phyloP scores from a whole-genome alignment of 2,888 invertebrate genomes.

The Caradrina kadenii region DNA sequence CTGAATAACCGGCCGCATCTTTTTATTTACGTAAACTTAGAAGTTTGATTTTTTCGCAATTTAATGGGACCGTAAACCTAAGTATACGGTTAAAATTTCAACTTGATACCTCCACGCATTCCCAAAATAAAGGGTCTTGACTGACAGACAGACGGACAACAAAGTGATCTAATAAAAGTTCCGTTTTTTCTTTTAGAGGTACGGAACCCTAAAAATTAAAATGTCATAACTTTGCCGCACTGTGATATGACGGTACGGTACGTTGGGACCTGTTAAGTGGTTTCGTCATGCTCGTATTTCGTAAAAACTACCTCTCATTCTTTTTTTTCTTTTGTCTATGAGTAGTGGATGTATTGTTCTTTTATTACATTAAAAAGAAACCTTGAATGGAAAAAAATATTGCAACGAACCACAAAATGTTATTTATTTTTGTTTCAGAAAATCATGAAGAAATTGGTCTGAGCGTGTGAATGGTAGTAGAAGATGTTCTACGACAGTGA shows the following conservation, averaged over 20 bases:
- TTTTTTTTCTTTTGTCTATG: slow-evolving; percentile 1
- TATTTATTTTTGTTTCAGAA: slow-evolving; percentile 38
- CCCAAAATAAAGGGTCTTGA: too few relatives aligned
- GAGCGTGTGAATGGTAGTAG: slow-evolving; percentile 19
- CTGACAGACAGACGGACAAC: too few relatives aligned
- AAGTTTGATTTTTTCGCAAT: too few relatives aligned
- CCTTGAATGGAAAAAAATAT: background rate
- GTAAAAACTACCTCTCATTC: background rate
- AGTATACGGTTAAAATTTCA: too few relatives aligned
- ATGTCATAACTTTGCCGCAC: background rate
- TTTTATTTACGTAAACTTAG: too few relatives aligned
- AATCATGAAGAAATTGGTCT: slow-evolving; percentile 14
- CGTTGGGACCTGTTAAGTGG: background rate
- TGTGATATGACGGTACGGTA: background rate
- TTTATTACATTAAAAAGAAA: slow-evolving; percentile 1
- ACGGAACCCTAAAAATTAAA: too few relatives aligned
- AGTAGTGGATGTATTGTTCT: background rate
- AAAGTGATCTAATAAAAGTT: too few relatives aligned
- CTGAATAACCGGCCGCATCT: too few relatives aligned
- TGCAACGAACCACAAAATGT: background rate
- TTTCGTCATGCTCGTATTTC: slow-evolving; percentile 8
- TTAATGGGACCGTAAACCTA: too few relatives aligned
- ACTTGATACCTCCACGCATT: too few relatives aligned
- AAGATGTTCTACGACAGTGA: slow-evolving; percentile 39
- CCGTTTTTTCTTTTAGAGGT: too few relatives aligned